Base-by-base conservation (phyloP, 2,113 vertebrate genomes). In the Sorex fumeus region DNA sequence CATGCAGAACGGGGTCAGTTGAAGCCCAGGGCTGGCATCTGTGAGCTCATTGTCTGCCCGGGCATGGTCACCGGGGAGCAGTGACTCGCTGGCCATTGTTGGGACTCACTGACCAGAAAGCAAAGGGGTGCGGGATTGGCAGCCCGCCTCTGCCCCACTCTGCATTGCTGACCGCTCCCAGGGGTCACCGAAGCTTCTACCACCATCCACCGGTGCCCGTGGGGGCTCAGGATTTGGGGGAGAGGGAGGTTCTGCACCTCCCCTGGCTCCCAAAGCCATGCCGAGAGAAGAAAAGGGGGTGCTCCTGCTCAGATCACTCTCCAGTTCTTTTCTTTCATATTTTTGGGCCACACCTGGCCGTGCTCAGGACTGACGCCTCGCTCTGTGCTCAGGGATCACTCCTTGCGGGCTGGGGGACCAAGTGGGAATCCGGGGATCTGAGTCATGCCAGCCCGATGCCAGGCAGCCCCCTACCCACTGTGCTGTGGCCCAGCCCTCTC, bases 91-190 rank as follows among this genome's bases (percentile, higher is more conserved):
- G 84, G 25, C 91, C 93, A 84, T 90, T 87, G 94, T 94, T 45
- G 57, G 67, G 83, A 74, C 83, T 92, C 94, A 74, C 83, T 94
- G 95, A 95, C 93, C 95, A 93, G 85, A 96, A 76, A 80, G 83
- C 94, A 80, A 30, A 85, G 64, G 50, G 43, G 77, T 8, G 64
- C 25, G 36, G 82, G 81, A n/a, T 69, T 10, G 30, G 75, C 1
- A 0, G 62, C 40, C 27, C 0, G 3, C 88, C 88, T 72, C 84
- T 91, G 92, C 92, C 88, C 70, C 34, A 23, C 8, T 2, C 53
- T 50, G 50, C 87, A 95, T 93, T 89, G 88, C 94, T 62, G 90
- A 93, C 12, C 81, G 50, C 50, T 3, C 71, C 0, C 3, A 62
- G 62, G 89, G 50, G 60, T 7, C 40, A 40, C 40, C 40, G 91